Evolutionary conservation across 2,888 invertebrate species (phyloP).

Genomic region (Mamestra brassicae): DNA sequence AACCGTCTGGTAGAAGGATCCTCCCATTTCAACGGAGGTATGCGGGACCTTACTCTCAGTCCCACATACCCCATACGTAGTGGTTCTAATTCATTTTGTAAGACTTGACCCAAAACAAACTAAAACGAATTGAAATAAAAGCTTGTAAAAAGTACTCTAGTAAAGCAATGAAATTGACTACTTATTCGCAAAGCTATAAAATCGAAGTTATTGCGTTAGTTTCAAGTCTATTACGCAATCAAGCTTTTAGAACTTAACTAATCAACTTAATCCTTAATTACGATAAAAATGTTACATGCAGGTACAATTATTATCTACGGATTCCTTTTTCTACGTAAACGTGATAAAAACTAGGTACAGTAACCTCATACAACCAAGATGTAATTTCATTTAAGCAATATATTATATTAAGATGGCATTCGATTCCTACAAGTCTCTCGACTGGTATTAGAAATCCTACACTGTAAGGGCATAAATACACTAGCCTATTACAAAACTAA

Average conservation of each 20-base stretch:
- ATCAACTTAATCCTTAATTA: not conserved
- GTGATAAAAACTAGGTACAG: not conserved
- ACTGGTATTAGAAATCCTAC: constrained; percentile 50
- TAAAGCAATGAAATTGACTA: not conserved
- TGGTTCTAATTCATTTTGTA: too few species aligned
- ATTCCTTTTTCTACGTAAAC: not conserved
- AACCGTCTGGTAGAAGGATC: too few species aligned
- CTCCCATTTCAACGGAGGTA: too few species aligned
- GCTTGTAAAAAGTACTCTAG: not conserved
- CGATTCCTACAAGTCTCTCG: constrained; percentile 29
- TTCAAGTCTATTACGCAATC: not conserved
- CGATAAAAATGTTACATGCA: not conserved
- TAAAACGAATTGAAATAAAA: too few species aligned
- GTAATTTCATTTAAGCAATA: constrained; percentile 28
- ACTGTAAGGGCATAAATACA: constrained; percentile 28
- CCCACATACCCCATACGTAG: too few species aligned
- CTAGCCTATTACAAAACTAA: not conserved
- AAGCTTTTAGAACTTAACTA: not conserved
- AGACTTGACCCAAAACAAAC: too few species aligned
- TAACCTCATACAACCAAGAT: constrained; percentile 3
- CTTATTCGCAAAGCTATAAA: not conserved
- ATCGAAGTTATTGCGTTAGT: not conserved
- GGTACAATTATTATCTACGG: not conserved
- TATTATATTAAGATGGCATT: constrained; percentile 25
- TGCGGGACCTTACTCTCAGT: too few species aligned